Base-by-base conservation (phyloP, 2,888 invertebrate genomes). In the Parnassius smintheus region DNA sequence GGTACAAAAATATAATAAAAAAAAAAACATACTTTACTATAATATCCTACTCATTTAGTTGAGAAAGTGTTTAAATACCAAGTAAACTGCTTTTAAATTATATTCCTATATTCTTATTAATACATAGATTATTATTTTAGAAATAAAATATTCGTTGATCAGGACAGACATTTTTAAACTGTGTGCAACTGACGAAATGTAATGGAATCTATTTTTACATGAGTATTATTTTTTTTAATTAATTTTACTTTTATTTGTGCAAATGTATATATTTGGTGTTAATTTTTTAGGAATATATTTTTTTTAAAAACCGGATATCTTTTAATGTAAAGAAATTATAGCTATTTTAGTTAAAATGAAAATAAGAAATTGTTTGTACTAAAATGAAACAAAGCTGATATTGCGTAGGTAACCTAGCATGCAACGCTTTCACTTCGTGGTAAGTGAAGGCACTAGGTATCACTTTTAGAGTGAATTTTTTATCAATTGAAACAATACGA, bases 391-490 rank as follows among this genome's bases (percentile, higher is more conserved):
- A 56, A 51, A 18, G 44, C 55, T 12, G 13, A 55, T 22, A 42
- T 56, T 41, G 22, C 8, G 12, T 50, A 56, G 59, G 63, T 57
- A 59, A 54, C 54, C 50, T 59, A 68, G 64, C 59, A 66, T 72
- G 66, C 65, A 66, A 67, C 68, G 74, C 77, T 71, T 76, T 77
- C 77, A 80, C 78, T 81, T 75, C 65, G 61, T 67, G 68, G 59
- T 63, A 73, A 80, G 81, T 83, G 83, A 80, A 85, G 81, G 83
- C 83, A 84, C 81, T 81, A 72, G 76, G 76, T 74, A 80, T 81
- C 78, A 79, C 78, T 78, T 78, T 76, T 72, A 70, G 49, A 58
- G 12, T 46, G 50, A 78, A 75, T 76, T 69, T 73, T 74, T 73
- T 77, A 76, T 80, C 77, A 75, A 77, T 77, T 78, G 76, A 80